These are phyloP conservation scores for Horisme vitalbata DNA, from an alignment of 2,888 invertebrate genomes.

Conservation along the genomic window DNA sequence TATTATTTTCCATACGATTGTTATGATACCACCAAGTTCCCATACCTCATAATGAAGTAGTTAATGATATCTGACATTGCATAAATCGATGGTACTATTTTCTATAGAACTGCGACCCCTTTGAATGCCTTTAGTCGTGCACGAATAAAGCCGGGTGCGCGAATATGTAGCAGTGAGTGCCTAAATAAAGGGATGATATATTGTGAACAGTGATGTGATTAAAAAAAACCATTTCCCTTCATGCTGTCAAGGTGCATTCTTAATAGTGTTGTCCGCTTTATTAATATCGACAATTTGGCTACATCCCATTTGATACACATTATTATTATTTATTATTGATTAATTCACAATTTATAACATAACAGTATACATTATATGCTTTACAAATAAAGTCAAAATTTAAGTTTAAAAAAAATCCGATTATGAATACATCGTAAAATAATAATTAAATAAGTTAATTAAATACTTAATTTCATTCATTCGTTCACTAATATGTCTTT, in stretches of 20 bases:
- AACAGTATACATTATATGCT: too few species aligned
- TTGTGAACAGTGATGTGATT: constrained; percentile 75
- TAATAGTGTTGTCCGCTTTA: constrained; percentile 44
- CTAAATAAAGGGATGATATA: constrained; percentile 81
- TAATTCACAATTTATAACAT: too few species aligned
- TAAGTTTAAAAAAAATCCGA: too few species aligned
- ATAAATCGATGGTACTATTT: constrained; percentile 46
- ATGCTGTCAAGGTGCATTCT: constrained; percentile 78
- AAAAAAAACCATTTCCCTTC: constrained; percentile 77
- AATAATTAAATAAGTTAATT: too few species aligned
- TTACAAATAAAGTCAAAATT: too few species aligned
- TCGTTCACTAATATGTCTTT: too few species aligned
- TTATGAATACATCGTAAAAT: too few species aligned
- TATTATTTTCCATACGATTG: too few species aligned
- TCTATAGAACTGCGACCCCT: constrained; percentile 47
- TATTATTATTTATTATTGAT: too few species aligned
- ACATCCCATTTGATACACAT: too few species aligned
- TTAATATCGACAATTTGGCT: constrained; percentile 33
- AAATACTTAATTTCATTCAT: too few species aligned
- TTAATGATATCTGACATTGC: constrained; percentile 48
- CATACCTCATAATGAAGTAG: constrained; percentile 42
- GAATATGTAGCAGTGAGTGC: constrained; percentile 70
- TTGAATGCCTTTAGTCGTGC: constrained; percentile 55
- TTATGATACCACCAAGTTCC: constrained; percentile 36
- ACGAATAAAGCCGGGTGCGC: constrained; percentile 69